Evolutionary conservation across 2,888 invertebrate species (phyloP).

Genomic region (Apocheima hispidaria): DNA sequence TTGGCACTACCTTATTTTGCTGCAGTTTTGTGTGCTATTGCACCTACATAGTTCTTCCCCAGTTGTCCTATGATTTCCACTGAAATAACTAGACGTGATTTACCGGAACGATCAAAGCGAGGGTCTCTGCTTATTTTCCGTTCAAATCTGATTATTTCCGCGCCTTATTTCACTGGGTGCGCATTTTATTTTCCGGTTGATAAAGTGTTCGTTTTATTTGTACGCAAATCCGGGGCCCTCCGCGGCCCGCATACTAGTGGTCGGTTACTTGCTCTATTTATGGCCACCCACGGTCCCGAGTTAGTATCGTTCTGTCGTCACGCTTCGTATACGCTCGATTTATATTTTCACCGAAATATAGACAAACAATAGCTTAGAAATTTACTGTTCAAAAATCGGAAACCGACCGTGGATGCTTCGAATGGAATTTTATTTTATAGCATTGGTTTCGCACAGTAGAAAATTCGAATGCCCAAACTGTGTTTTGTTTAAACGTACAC

Average conservation of each 20-base stretch:
- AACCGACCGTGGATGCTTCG: constrained; percentile 37
- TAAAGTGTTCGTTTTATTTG: constrained; percentile 77
- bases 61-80: constrained; percentile 6
- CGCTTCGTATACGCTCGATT: constrained; percentile 77
- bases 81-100: constrained; percentile 16
- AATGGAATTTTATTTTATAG: constrained; percentile 35
- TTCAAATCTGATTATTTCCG: constrained; percentile 45
- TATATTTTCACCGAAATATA: constrained; percentile 69
- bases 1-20: background rate
- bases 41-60: background rate
- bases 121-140: constrained; percentile 31
- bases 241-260: constrained; percentile 66
- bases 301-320: constrained; percentile 77
- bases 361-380: constrained; percentile 55
- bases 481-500: constrained; percentile 13
- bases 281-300: constrained; percentile 69
- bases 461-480: constrained; percentile 5
- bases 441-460: constrained; percentile 8
- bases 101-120: constrained; percentile 18
- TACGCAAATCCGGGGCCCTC: constrained; percentile 76
- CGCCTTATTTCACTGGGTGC: constrained; percentile 53
- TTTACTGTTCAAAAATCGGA: constrained; percentile 46
- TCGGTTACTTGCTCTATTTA: constrained; percentile 78
- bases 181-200: constrained; percentile 71
- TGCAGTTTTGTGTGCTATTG: background rate